Evolutionary conservation across 2,888 invertebrate genomes (phyloP), one percentile per base, ranked within the genome.

Genomic region (Brachycybe producta): DNA sequence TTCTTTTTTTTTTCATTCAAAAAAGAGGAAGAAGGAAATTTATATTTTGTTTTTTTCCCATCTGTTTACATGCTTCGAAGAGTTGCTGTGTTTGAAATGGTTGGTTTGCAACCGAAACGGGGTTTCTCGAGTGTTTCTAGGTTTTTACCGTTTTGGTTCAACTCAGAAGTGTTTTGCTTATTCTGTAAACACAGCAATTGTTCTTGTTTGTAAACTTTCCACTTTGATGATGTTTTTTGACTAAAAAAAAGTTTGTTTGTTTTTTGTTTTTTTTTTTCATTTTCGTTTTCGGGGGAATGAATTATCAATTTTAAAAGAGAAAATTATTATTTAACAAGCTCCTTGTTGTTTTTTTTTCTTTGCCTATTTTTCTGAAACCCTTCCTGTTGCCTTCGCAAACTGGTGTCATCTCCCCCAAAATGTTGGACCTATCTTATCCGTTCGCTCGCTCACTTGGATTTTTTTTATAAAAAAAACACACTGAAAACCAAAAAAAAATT

Each of bases 381-480:
- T 48, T 43, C 36, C 34, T 41, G 52, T 45, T 52, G n/a, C n/a
- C n/a, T n/a, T n/a, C n/a, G n/a, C n/a, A n/a, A 50, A 56, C 55
- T 55, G 56, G 54, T 57, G 55, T 57, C 56, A 52, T 54, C 55
- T 56, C 55, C 54, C n/a, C n/a, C n/a, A n/a, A n/a, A 52, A 56
- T 52, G 36, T 52, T 57, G 58, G 56, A 56, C 55, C 54, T 55
- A 55, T 56, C 49, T 54, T 56, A 56, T 57, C 52, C 55, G 54
- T 57, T 61, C 58, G 61, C 58, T 61, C 59, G 62, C 62, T 59
- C 61, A 61, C 61, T 61, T 59, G 57, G 57, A 55, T n/a, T n/a
- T n/a, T n/a, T n/a, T n/a, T n/a, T 58, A 60, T 57, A 45, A 45
- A 47, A 41, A 45, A 47, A 30, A 30, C 8, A 30, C 36, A 39